Base-by-base conservation (phyloP, 2,888 invertebrate genomes). In the Zygaena filipendulae region DNA sequence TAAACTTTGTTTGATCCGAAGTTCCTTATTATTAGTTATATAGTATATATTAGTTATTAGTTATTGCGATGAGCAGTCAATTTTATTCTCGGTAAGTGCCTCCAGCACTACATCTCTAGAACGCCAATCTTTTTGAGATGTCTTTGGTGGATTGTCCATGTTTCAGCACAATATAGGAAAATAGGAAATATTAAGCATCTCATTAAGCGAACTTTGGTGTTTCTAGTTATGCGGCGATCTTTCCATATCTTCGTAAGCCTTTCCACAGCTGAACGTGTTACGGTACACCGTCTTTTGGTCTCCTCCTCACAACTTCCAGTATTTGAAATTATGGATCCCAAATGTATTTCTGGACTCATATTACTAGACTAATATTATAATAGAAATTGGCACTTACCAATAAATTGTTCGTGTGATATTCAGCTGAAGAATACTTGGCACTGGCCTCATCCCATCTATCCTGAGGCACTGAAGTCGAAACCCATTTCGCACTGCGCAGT, bases 321-420 rank as follows among this genome's bases (percentile, higher is more conserved):
- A 10, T 21, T 21, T n/a, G 21, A 6, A n/a, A 21, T 21, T 21
- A 4, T 21, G 21, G 21, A 21, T 4, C 21, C 5, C 16, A 16
- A 7, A 16, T 16, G 16, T 16, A 16, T 6, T 7, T 16, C 16
- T 16, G 16, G 16, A 16, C n/a, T n/a, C n/a, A n/a, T n/a, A n/a
- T n/a, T n/a, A n/a, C n/a, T n/a, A n/a, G n/a, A n/a, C n/a, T n/a
- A n/a, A n/a, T n/a, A n/a, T 8, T n/a, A n/a, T n/a, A n/a, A n/a
- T n/a, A n/a, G n/a, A n/a, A n/a, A n/a, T n/a, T n/a, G n/a, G 8
- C 10, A 42, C 43, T 72, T 80, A 89, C 49, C 38, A 90, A 59
- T 19, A 92, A 71, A 57, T 93, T 94, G 54, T 92, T 92, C 1
- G 88, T 88, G 93, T n/a, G n/a, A n/a, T n/a, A n/a, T n/a, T n/a